phyloP scores from a whole-genome alignment of 2,113 vertebrate genomes.

The Kryptolebias marmoratus region DNA sequence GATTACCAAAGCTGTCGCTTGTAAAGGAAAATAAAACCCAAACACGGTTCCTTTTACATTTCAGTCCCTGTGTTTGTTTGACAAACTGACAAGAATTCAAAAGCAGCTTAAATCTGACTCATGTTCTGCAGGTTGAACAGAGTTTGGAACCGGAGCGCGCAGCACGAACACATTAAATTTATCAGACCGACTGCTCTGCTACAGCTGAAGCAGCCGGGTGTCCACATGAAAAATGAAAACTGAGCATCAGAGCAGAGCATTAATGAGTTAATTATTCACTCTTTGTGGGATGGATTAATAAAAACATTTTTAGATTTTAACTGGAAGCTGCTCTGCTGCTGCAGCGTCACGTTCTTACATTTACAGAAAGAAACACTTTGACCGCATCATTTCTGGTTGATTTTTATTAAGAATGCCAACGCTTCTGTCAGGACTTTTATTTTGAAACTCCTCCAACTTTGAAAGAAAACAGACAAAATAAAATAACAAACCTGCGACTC shows the following conservation, averaged over 20 bases:
- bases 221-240: constrained; percentile 35
- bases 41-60: neutral
- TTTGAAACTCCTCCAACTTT: too few species aligned
- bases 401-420: too few species aligned
- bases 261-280: constrained; percentile 45
- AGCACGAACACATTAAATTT: neutral
- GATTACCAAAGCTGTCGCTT: neutral
- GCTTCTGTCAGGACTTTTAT: too few species aligned
- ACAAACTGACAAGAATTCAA: neutral
- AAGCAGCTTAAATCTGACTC: too few species aligned
- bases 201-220: neutral
- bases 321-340: too few species aligned
- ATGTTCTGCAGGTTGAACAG: neutral
- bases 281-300: constrained; percentile 4
- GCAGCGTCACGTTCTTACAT: too few species aligned
- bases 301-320: neutral
- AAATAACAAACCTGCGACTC: too few species aligned
- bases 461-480: too few species aligned
- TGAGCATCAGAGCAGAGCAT: constrained; percentile 6
- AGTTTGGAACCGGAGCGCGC: neutral
- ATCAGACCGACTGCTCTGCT: neutral
- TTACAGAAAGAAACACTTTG: too few species aligned
- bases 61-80: neutral
- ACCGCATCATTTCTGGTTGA: too few species aligned
- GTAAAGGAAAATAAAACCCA: neutral